Base-by-base conservation (phyloP, 2,888 invertebrate species). In the Phalangium opilio region DNA sequence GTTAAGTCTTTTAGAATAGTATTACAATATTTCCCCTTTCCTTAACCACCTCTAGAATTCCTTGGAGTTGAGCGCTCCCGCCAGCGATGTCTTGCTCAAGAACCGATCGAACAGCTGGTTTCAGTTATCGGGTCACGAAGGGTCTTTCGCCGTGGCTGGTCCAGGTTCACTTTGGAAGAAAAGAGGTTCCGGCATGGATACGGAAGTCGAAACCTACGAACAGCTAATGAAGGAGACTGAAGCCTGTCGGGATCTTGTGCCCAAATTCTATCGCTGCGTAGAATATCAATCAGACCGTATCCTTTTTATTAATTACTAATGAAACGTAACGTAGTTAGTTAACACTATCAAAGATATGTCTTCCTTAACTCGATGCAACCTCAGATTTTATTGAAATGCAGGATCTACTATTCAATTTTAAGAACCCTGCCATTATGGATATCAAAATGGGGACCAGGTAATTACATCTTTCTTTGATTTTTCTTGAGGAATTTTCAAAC, bases 121-220 rank as follows among this genome's bases (percentile, higher is more conserved):
- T 67, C 91, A 91, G 68, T 70, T 93, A 54, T 83, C 89, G 12
- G 93, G 91, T 0, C 93, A 93, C 69, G 64, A 64, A 55, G 67
- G 67, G 53, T 84, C 86, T 55, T 78, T 93, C 68, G 86, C 89
- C 1, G 89, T 89, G 3, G 90, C 90, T 1, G 84, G 89, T 1
- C 84, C 86, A 10, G 86, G 87, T 52, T 87, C 90, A 12, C 86
- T 93, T 44, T 90, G 91, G 80, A 93, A 93, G 68, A 80, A 86
- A 56, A 78, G 84, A 42, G 75, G 78, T 21, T 70, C 72, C 5
- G 67, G 68, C 50, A 27, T 8, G 8, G 64, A 65, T 54, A 61
- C 62, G 44, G 70, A 70, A 58, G 63, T 65, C 1, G 55, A 62
- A 48, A 67, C 68, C 2, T 91, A 91, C 69, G 81, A 83, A 63